Evolutionary conservation across 2,797 vertebrate species (phyloP).

Genomic region (Xenopus petersii): DNA sequence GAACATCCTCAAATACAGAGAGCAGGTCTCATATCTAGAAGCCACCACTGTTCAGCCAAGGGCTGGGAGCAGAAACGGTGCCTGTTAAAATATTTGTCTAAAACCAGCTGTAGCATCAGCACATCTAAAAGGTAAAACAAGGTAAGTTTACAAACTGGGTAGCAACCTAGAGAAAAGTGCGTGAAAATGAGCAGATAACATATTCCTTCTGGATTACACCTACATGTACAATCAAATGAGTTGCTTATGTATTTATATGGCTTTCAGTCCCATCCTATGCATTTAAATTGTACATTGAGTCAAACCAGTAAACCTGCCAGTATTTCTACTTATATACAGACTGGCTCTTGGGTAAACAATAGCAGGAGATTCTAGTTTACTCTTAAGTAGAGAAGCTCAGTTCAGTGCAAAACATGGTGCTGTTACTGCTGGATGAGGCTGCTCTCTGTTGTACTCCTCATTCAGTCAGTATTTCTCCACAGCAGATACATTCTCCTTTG

Average conservation of each 20-base stretch:
- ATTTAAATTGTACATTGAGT: conserved; percentile 8
- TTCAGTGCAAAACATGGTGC: neutral
- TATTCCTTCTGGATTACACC: neutral
- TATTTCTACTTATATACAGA: conserved; percentile 17
- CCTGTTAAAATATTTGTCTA: conserved; percentile 27
- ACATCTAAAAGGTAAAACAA: conserved; percentile 13
- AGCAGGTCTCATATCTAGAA: conserved; percentile 22
- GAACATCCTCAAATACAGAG: conserved; percentile 13
- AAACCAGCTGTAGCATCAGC: conserved; percentile 25
- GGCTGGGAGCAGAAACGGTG: conserved; percentile 17
- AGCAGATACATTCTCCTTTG: conserved; percentile 54
- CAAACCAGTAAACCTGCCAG: conserved; percentile 7
- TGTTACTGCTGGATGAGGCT: conserved; percentile 25
- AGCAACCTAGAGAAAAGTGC: conserved; percentile 5
- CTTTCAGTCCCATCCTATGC: conserved; percentile 12
- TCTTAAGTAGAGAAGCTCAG: neutral
- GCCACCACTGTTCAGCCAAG: conserved; percentile 19
- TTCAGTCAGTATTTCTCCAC: conserved; percentile 42
- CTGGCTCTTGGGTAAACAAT: neutral
- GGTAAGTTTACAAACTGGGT: conserved; percentile 35
- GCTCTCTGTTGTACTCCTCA: conserved; percentile 35
- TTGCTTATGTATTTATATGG: neutral
- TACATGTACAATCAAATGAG: neutral
- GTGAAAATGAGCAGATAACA: neutral
- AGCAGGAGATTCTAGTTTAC: neutral